Percentiles rank a stretch among this genome's conserved stretches.
These are phyloP conservation scores for Eptesicus fuscus DNA, from an alignment of 2,113 vertebrate species.

Conservation along the genomic window DNA sequence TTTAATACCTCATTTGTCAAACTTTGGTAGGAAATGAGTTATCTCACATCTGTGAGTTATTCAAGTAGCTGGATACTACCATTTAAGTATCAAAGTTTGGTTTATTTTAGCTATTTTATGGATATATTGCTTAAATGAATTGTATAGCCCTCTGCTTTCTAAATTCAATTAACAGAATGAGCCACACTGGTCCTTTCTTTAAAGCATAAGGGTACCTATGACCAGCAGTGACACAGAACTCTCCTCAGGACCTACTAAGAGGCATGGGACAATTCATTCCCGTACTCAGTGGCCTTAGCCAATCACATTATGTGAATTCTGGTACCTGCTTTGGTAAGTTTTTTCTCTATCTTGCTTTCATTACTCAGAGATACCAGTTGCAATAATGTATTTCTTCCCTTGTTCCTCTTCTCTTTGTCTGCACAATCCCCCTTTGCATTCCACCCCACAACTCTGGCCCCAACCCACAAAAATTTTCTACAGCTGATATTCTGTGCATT, in stretches of 20 bases:
- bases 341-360: not conserved
- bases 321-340: not conserved
- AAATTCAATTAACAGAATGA: not conserved
- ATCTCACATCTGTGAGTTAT: constrained; percentile 14
- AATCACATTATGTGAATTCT: not conserved
- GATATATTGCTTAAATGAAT: not conserved
- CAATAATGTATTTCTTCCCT: not conserved
- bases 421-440: not conserved
- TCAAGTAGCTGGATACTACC: not conserved
- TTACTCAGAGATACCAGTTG: not conserved
- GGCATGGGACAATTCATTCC: not conserved
- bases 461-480: not conserved
- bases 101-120: constrained; percentile 33
- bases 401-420: not conserved
- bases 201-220: not conserved
- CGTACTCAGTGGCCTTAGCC: not conserved
- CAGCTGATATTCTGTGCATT: not conserved
- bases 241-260: not conserved
- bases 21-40: constrained; percentile 14
- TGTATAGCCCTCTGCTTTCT: not conserved
- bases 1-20: constrained; percentile 5
- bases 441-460: not conserved
- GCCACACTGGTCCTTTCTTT: not conserved
- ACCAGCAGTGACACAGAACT: not conserved
- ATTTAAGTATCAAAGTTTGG: constrained; percentile 31